phyloP scores from a whole-genome alignment of 2,113 vertebrate genomes.

The Perca flavescens region DNA sequence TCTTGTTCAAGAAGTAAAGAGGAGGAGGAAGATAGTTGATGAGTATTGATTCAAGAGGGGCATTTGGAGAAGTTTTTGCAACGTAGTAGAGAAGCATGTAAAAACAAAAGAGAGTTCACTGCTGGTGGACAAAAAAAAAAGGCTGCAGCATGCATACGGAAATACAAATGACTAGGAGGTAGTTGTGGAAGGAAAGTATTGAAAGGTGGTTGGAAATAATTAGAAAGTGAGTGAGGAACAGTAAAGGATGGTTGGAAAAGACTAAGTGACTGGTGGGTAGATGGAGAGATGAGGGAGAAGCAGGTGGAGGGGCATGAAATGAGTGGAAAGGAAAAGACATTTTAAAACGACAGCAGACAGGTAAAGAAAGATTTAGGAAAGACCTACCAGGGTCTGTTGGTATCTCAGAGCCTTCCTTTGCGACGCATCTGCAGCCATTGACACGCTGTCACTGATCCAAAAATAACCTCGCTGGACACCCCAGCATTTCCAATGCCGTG shows the following conservation, averaged over 20 bases:
- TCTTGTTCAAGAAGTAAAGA: constrained; percentile 10
- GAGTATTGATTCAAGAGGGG: constrained; percentile 6
- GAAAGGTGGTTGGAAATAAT: neutral
- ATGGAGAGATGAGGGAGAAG: constrained; percentile 28
- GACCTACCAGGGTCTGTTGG: constrained; percentile 91
- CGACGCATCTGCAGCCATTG: constrained; percentile 91
- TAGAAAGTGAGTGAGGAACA: neutral
- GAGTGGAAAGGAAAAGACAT: neutral
- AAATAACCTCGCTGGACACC: constrained; percentile 84
- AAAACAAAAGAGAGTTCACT: neutral
- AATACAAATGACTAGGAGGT: neutral
- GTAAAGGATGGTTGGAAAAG: neutral
- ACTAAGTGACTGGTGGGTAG: constrained; percentile 13
- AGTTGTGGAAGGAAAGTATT: neutral
- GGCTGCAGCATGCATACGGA: neutral
- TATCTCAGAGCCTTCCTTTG: constrained; percentile 89
- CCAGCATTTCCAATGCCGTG: constrained; percentile 81
- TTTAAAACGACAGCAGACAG: constrained; percentile 17
- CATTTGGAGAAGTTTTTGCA: neutral
- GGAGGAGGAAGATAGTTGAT: neutral
- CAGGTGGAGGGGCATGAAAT: neutral
- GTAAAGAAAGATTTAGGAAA: constrained; percentile 49
- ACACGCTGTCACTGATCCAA: constrained; percentile 87
- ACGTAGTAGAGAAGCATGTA: neutral
- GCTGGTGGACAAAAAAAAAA: neutral